Percentiles rank a stretch among this genome's conserved stretches.
These are phyloP conservation scores for Prosopocoilus inquinatus DNA, from an alignment of 2,888 invertebrate genomes.

Conservation along the genomic window DNA sequence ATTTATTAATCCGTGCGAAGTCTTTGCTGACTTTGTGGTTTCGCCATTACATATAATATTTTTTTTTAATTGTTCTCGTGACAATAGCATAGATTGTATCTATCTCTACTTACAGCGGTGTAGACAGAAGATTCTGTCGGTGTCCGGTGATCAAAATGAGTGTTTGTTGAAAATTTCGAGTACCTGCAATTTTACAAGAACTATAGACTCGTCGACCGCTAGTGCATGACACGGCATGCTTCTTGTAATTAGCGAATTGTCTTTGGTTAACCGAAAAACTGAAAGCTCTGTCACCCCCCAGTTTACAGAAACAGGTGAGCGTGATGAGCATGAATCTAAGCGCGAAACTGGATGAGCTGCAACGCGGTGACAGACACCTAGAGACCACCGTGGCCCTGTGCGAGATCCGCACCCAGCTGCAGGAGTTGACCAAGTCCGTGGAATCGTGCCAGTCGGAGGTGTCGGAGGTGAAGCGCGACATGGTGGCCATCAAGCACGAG, in stretches of 20 bases:
- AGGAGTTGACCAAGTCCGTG: conserved; percentile 90
- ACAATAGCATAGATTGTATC: no score
- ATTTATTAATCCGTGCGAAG: no score
- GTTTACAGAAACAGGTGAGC: conserved; percentile 97
- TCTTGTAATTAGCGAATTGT: no score
- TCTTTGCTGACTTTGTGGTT: no score
- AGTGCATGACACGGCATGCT: conserved; percentile 5
- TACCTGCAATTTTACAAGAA: no score
- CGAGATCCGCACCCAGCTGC: conserved; percentile 89
- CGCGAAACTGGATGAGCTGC: conserved; percentile 91
- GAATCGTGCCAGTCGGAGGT: conserved; percentile 95
- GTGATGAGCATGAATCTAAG: conserved; percentile 96
- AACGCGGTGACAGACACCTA: conserved; percentile 82
- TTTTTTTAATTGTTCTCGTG: no score
- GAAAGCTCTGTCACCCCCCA: conserved; percentile 45
- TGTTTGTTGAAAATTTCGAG: conserved; percentile 4
- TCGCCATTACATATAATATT: no score
- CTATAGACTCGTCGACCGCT: no score
- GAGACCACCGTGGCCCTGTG: conserved; percentile 92
- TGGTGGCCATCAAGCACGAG: conserved; percentile 93
- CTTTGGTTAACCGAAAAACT: no score
- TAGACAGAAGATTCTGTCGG: no score
- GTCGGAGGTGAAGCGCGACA: conserved; percentile 89
- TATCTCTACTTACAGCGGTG: no score
- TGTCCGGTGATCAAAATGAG: neutral